Base-by-base conservation (phyloP, 2,797 vertebrate genomes). In the Kryptopterus vitreolus region DNA sequence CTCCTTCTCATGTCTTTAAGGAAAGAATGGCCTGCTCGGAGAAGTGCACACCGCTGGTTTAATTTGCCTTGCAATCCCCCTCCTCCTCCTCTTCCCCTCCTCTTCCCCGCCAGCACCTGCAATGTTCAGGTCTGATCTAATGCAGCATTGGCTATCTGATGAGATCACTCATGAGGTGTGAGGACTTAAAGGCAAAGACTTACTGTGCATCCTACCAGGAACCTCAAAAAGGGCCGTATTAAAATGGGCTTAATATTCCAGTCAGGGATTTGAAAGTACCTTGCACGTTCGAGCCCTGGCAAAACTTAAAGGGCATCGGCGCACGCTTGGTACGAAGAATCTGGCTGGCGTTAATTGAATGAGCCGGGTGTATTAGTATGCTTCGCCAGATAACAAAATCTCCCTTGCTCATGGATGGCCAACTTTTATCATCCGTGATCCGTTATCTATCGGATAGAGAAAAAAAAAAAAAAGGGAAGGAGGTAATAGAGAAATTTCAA, bases 221-320 rank as follows among this genome's bases (percentile, higher is more conserved):
- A 89, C 91, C 91, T 94, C 90, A 91, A 93, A n/a, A 94, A 92
- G 90, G 85, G 80, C 90, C 92, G 85, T 90, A 92, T 93, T 92
- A 94, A 93, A 92, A 92, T 89, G 84, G 78, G 85, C 90, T 94
- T 91, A 90, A 93, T 94, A 94, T 93, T 92, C 93, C 85, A 89
- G 90, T 93, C 93, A 93, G 91, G 89, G 88, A 87, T 93, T 93
- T 94, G 90, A 93, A 94, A 93, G 92, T 91, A 88, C 89, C 89
- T 87, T 85, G 82, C 88, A 89, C 88, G 91, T 92, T 92, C 90
- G 87, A 92, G 93, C 92, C 92, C 88, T 85, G 87, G 91, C 91
- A 91, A 92, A n/a, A 93, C 91, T 94, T 92, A 94, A 94, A 94
- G 92, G 92, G 91, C 92, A 92, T 88, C 88, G 82, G 91, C 90